These are phyloP conservation scores for Glossosoma conforme DNA, from an alignment of 1,140 invertebrate species.

Conservation along the genomic window DNA sequence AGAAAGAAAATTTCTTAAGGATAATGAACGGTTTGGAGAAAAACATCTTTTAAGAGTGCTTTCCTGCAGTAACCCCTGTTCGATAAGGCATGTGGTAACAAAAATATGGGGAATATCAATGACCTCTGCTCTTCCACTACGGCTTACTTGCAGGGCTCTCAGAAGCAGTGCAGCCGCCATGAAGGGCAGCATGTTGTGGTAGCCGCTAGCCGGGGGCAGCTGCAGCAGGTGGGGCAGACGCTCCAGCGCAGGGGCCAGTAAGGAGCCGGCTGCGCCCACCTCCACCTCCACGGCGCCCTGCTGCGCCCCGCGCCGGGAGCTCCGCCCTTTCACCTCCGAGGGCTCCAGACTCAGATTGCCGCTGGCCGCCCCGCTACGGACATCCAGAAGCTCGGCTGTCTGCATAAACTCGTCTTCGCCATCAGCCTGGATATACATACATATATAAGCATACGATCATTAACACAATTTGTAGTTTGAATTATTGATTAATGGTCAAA, in stretches of 20 bases:
- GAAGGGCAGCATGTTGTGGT: conserved; percentile 28
- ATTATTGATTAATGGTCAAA: no score
- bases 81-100: no score
- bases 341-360: conserved; percentile 15
- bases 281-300: conserved; percentile 7
- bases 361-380: conserved; percentile 9
- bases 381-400: conserved; percentile 14
- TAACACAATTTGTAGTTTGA: no score
- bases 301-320: not conserved
- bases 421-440: conserved; percentile 17
- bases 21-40: no score
- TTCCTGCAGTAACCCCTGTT: no score
- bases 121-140: no score
- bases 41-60: no score
- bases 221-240: conserved; percentile 25
- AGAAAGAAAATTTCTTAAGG: no score
- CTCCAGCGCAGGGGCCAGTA: conserved; percentile 37
- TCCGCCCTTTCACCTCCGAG: no score
- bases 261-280: conserved; percentile 34
- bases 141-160: conserved; percentile 19
- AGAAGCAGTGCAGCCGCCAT: conserved; percentile 19
- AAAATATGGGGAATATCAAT: no score
- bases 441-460: no score
- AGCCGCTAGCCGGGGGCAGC: conserved; percentile 35
- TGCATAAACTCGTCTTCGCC: conserved; percentile 23